Evolutionary conservation across 2,113 vertebrate genomes (phyloP).

Genomic region (Aplodontia rufa): DNA sequence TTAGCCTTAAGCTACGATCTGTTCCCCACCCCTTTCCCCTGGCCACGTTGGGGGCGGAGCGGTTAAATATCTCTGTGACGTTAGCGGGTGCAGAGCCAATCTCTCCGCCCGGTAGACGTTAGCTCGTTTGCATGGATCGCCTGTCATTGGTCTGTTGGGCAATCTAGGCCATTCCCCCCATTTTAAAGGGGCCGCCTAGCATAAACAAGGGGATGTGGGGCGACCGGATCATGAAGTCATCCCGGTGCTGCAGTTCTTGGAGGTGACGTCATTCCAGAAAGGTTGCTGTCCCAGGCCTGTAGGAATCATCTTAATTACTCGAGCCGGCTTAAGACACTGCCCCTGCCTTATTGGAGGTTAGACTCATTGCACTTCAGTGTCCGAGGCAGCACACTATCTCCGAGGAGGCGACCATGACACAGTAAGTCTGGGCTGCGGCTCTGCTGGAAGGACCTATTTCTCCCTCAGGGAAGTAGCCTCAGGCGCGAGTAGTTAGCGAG

Average conservation of each 20-base stretch:
- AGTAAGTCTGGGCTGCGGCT: slow-evolving; percentile 52
- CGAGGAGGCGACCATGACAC: slow-evolving; percentile 51
- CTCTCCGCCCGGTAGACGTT: neutral
- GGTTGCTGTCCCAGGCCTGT: neutral
- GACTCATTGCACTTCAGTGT: neutral
- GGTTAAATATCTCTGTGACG: slow-evolving; percentile 33
- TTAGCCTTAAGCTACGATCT: neutral
- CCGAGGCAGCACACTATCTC: neutral
- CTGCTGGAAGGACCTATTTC: neutral
- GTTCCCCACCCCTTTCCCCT: slow-evolving; percentile 6
- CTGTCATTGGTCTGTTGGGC: slow-evolving; percentile 55
- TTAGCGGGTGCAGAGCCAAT: slow-evolving; percentile 42
- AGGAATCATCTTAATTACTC: neutral
- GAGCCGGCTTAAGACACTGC: neutral
- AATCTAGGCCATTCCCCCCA: neutral
- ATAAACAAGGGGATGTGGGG: slow-evolving; percentile 39
- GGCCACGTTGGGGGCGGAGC: slow-evolving; percentile 44
- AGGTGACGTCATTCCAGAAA: slow-evolving; percentile 72
- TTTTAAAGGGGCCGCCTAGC: slow-evolving; percentile 72
- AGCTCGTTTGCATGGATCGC: slow-evolving; percentile 36
- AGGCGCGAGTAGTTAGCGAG: neutral
- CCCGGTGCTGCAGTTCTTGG: slow-evolving; percentile 14
- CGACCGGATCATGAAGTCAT: slow-evolving; percentile 69
- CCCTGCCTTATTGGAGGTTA: neutral
- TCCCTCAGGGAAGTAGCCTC: neutral